Conservation (phyloP, 2,113 vertebrate species). For the Pseudolaguvia tuberculata region DNA sequence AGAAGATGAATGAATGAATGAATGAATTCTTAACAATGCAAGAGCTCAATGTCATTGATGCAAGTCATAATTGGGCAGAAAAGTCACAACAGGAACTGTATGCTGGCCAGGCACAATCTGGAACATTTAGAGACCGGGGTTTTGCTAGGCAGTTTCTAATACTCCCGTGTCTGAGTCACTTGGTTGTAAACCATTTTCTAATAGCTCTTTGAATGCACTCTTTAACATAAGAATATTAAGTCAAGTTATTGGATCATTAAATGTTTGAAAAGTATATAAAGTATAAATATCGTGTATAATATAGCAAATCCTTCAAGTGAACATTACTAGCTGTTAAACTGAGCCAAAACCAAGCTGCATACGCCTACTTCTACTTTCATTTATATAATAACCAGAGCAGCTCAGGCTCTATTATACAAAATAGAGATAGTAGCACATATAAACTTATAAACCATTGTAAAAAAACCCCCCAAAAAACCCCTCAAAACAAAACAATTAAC, state of each 20-base stretch:
- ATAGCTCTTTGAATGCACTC: neutral
- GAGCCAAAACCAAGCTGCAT: constrained; percentile 29
- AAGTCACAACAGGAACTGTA: constrained; percentile 1
- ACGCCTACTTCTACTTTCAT: constrained; percentile 33
- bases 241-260: constrained; percentile 54
- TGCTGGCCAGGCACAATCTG: constrained; percentile 26
- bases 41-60: constrained; percentile 31
- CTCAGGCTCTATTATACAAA: neutral
- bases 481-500: too few relatives aligned
- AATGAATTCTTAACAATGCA: too few relatives aligned
- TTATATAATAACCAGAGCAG: constrained; percentile 33
- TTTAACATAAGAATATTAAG: constrained; percentile 35
- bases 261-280: constrained; percentile 51
- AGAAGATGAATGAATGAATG: too few relatives aligned
- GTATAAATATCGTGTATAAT: constrained; percentile 37
- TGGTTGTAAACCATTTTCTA: constrained; percentile 6
- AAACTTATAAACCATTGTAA: constrained; percentile 7
- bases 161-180: neutral
- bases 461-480: too few relatives aligned
- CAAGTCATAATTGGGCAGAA: neutral
- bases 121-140: neutral
- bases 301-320: constrained; percentile 31
- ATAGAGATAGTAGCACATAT: neutral
- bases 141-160: constrained; percentile 1
- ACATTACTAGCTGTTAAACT: constrained; percentile 36